Evolutionary conservation across 2,797 vertebrate species (phyloP).

Genomic region (Pangasius sanitwongsei): DNA sequence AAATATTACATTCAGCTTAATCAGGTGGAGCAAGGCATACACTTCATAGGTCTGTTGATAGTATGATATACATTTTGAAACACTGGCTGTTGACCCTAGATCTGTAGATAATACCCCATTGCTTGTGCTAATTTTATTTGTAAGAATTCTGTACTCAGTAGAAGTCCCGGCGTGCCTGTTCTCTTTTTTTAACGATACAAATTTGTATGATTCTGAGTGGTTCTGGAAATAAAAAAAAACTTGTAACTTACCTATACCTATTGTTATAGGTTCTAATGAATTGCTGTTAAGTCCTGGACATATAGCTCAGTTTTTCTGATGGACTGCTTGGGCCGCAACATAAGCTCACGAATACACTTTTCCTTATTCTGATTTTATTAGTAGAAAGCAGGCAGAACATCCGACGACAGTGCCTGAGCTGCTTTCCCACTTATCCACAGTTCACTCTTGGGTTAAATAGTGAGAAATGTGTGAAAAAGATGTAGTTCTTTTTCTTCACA

Average conservation of each 20-base stretch:
- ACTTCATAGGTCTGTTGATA: not conserved
- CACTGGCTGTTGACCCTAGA: not conserved
- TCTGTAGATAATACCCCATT: not conserved
- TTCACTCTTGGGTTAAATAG: slow-evolving; percentile 58
- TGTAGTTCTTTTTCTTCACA: slow-evolving; percentile 60
- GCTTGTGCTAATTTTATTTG: not conserved
- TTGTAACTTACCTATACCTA: not conserved
- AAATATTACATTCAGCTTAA: not conserved
- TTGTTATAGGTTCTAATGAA: not conserved
- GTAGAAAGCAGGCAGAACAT: slow-evolving; percentile 44
- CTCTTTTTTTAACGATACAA: not conserved
- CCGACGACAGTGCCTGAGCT: slow-evolving; percentile 36
- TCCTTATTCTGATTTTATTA: slow-evolving; percentile 44
- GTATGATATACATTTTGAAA: not conserved
- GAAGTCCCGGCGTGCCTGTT: not conserved
- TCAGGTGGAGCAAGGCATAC: not conserved
- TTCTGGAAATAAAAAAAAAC: not conserved
- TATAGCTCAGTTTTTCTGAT: slow-evolving; percentile 27
- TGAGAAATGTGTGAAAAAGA: slow-evolving; percentile 60
- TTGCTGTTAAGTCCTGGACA: slow-evolving; percentile 1
- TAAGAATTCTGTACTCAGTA: not conserved
- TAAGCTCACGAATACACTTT: slow-evolving; percentile 4
- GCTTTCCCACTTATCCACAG: slow-evolving; percentile 55
- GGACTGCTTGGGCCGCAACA: slow-evolving; percentile 20
- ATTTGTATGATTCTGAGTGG: not conserved